Evolutionary conservation across 1,140 invertebrate species (phyloP), one percentile per base, ranked within the genome.

Genomic region (Hylaeus volcanicus): DNA sequence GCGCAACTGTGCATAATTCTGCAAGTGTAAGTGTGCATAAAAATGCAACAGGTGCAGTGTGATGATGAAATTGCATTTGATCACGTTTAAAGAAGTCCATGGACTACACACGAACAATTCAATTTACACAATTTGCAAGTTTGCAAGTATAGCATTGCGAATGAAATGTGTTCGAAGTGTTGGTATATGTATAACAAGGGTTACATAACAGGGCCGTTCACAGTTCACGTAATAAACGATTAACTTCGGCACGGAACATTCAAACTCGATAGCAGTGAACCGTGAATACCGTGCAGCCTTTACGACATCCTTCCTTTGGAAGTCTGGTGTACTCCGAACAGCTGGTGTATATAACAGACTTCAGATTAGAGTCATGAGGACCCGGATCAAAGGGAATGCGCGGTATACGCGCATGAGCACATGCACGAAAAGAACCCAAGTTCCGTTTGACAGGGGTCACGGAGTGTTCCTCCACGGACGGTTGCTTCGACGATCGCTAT

Each of bases 211-310:
- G 8, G 55, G 41, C 69, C 37, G 48, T 75, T 80, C 39, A 60
- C 79, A 80, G 72, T 80, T 75, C 55, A 26, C 45, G 11, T 69
- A 73, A 75, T 75, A 80, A 80, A 80, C 73, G 79, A 80, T 74
- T 80, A 80, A 80, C 72, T 80, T 74, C 43, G 26, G 48, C 12
- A 26, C 37, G 51, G 64, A 45, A 74, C 55, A 45, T 69, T 75
- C 53, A 66, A 60, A 48, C 63, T 51, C 73, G 56, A 11, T 39
- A 63, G 6, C 45, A 5, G 55, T 53, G 45, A 69, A 80, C 79
- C 43, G 72, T 80, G 64, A 69, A 75, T 43, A 1, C 45, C 12
- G 51, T 11, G 69, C 48, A n/a, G 39, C 66, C 65, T 85, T 74
- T 65, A 74, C 55, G 66, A 75, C 43, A 58, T 73, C 66, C 26